phyloP scores from a whole-genome alignment of 2,113 vertebrate species.

The Phylloscopus whistleri region DNA sequence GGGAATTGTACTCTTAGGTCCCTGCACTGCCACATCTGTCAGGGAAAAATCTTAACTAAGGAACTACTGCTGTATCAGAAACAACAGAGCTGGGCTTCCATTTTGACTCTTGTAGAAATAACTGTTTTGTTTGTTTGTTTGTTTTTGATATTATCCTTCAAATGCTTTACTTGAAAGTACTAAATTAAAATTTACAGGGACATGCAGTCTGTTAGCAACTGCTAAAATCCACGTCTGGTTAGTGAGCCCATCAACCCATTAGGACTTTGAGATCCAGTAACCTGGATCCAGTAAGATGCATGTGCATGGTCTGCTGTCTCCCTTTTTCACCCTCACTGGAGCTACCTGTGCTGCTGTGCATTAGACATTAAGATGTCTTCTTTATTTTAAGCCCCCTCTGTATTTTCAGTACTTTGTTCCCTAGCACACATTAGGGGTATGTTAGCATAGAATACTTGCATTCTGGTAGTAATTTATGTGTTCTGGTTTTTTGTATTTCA shows the following conservation, averaged over 20 bases:
- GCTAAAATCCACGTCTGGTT: neutral
- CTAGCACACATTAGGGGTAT: neutral
- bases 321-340: neutral
- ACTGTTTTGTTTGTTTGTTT: neutral
- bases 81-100: neutral
- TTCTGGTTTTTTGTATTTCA: neutral
- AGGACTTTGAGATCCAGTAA: neutral
- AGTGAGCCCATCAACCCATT: neutral
- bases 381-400: neutral
- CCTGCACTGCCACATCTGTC: neutral
- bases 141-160: neutral
- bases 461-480: neutral
- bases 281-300: neutral
- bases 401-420: neutral
- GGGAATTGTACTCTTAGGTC: neutral
- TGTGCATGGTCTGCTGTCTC: neutral
- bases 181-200: neutral
- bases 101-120: conserved; percentile 27
- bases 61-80: neutral
- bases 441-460: neutral
- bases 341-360: neutral
- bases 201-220: neutral
- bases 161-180: neutral
- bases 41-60: neutral
- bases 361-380: neutral